Evolutionary conservation across 2,113 vertebrate species (phyloP).

Genomic region (Camelus dromedarius): DNA sequence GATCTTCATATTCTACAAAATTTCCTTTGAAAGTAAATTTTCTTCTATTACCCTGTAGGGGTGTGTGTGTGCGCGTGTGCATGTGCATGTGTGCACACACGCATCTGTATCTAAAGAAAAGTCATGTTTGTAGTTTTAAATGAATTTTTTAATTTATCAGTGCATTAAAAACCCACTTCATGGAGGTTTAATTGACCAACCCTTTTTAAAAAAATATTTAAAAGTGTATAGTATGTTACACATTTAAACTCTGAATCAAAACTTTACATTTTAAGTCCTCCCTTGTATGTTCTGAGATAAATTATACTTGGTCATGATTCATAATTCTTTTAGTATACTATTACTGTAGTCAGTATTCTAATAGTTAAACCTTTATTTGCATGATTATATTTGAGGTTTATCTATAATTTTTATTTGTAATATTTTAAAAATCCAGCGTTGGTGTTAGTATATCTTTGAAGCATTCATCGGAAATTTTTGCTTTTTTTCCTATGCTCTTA

Average conservation of each 20-base stretch:
- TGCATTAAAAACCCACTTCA: not conserved
- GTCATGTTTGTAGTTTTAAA: not conserved
- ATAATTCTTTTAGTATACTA: not conserved
- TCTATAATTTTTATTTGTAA: not conserved
- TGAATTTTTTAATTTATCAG: not conserved
- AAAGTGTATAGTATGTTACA: not conserved
- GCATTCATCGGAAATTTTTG: not conserved
- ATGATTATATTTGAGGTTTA: not conserved
- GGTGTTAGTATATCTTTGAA: not conserved
- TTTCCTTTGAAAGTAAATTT: not conserved
- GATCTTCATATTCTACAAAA: not conserved
- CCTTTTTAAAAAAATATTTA: not conserved
- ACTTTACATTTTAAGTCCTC: not conserved
- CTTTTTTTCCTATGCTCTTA: not conserved
- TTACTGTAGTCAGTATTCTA: not conserved
- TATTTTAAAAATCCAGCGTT: not conserved
- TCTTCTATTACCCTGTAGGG: not conserved
- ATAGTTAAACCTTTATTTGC: not conserved
- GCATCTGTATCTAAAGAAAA: not conserved
- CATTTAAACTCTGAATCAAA: not conserved
- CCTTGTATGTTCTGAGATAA: not conserved
- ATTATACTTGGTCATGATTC: not conserved
- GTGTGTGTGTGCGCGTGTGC: not conserved
- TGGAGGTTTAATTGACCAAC: not conserved
- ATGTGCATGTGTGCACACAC: fast-evolving